Base-by-base conservation (phyloP, 2,113 vertebrate species). In the Crotophaga sulcirostris region DNA sequence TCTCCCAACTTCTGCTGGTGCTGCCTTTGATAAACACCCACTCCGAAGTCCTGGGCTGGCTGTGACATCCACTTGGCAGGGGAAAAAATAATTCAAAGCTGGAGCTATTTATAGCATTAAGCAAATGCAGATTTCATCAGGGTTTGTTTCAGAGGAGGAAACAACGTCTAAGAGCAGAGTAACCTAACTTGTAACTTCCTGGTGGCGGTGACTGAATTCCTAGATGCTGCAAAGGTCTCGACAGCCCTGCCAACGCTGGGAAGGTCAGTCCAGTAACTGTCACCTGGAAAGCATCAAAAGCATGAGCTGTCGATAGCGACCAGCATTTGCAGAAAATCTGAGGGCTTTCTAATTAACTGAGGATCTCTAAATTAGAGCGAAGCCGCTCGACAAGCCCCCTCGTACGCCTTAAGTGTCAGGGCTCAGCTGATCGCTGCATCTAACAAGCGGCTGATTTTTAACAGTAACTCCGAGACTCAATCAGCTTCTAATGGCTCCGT, bases 341-440 rank as follows among this genome's bases (percentile, higher is more conserved):
- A 98, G 98, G 94, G 97, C 97, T 98, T 98, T 98, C 98, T 98
- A 98, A 98, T 98, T 98, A 98, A 97, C 94, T 76, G 94, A 97
- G 97, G 97, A 98, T 97, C 96, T 97, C 97, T 97, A 97, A 98
- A 98, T 97, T 96, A 98, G 97, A 98, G 96, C 59, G 72, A 93
- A 97, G 92, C 96, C 42, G 83, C 95, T 98, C 60, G 66, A 94
- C 95, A 97, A 97, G 97, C 96, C 97, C 96, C 96, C 94, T 97
- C 29, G 23, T 93, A 97, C 5, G 75, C 88, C 63, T 77, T 94
- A 96, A 98, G 98, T 98, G 98, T 97, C 97, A 97, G 85, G 73
- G 93, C 76, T 95, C 97, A 94, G 98, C 96, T 98, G 97, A 98
- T 98, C 97, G 93, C 98, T 52, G 94, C 97, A 75, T 98, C 97